Evolutionary conservation across 2,888 invertebrate species (phyloP), one percentile per base, ranked within the genome.

Genomic region (Cancer borealis): DNA sequence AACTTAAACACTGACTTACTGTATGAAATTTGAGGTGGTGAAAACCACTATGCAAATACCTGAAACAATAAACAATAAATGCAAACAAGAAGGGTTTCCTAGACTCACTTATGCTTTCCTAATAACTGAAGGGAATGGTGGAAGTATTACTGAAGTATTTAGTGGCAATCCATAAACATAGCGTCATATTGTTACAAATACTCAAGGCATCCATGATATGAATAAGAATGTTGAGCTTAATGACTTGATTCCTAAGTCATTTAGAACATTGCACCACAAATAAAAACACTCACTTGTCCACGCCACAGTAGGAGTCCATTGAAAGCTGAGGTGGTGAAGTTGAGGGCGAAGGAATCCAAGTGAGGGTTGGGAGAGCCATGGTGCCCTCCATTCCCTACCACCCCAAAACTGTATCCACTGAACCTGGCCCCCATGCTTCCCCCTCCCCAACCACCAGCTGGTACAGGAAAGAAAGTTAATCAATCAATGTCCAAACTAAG

Each of bases 281-380:
- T 73, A 26, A 26, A n/a, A 17, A 39, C 21, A 46, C 95, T 94
- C 26, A 95, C 95, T 49, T 92, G 79, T 60, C 95, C 95, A 14
- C 93, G 92, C 95, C 95, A 95, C 8, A 95, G 54, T 12, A 95
- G 47, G 45, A 95, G 94, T 14, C 95, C 95, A 26, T 95, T 92
- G 0, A 84, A 10, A 14, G 91, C 54, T 10, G 84, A 88, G 26
- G 95, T 95, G 54, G 93, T 79, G 92, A 95, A 93, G 92, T 95
- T 95, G 91, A 95, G 88, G n/a, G 95, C 92, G 14, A 95, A 21
- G 88, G 93, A 79, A 54, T 95, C 95, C 17, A 47, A 54, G 60
- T 92, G 73, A n/a, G 95, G 92, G 46, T 73, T 88, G 6, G 95
- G 94, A 12, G 66, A 84, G 39, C 94, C 92, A 60, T 87, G 90